These are phyloP conservation scores for Anisognathus igniventris DNA, from an alignment of 2,797 vertebrate genomes.

Conservation along the genomic window DNA sequence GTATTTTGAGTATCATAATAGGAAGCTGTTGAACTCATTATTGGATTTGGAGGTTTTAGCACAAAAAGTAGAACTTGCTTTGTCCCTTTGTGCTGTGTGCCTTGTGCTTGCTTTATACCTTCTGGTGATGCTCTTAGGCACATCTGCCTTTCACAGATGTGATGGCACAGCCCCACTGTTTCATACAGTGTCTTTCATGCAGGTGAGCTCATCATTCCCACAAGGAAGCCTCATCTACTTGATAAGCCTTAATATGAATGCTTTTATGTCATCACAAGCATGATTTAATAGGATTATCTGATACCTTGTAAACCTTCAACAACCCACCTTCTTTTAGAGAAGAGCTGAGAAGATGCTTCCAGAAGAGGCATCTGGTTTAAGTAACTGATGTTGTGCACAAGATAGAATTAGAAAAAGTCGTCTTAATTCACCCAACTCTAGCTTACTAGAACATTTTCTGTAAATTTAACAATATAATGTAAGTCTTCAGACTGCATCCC, in stretches of 20 bases:
- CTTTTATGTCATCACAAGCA: background rate
- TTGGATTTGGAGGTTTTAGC: background rate
- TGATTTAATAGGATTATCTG: background rate
- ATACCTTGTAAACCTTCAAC: background rate
- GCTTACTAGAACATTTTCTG: background rate
- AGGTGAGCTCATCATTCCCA: background rate
- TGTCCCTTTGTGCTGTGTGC: background rate
- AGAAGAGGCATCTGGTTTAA: background rate
- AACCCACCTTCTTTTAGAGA: background rate
- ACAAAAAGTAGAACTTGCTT: background rate
- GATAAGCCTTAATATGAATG: background rate
- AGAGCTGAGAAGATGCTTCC: background rate
- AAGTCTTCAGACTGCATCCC: background rate
- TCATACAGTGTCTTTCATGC: background rate
- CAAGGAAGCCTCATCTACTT: background rate
- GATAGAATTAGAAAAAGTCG: background rate
- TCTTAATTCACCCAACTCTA: background rate
- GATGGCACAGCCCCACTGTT: background rate
- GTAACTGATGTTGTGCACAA: background rate
- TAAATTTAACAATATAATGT: background rate
- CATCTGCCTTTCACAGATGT: background rate
- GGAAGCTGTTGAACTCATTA: background rate
- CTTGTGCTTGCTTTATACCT: background rate
- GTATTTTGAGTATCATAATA: background rate
- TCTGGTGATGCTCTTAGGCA: background rate